phyloP scores from a whole-genome alignment of 2,888 invertebrate species.

The Tanypteryx hageni region DNA sequence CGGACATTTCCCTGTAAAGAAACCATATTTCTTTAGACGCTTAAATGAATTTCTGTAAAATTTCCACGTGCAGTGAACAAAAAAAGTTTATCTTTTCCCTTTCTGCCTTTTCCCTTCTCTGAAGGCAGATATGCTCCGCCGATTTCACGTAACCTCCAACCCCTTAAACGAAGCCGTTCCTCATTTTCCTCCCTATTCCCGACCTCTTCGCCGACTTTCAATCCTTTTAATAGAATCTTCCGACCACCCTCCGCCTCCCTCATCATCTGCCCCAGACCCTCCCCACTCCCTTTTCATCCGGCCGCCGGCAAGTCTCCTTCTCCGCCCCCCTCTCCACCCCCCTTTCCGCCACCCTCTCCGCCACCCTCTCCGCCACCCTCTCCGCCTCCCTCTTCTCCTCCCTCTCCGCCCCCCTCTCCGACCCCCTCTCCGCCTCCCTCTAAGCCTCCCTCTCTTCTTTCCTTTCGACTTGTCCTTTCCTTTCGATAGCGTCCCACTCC shows the following conservation, averaged over 20 bases:
- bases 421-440: no score
- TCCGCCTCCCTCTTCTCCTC: neutral
- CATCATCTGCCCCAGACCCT: neutral
- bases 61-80: neutral
- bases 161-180: neutral
- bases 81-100: neutral
- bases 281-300: neutral
- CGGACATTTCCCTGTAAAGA: no score
- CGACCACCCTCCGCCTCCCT: neutral
- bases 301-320: neutral
- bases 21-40: no score
- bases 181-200: neutral
- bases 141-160: neutral
- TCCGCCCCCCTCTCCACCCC: neutral
- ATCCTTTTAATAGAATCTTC: conserved; percentile 40
- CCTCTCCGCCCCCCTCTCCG: neutral
- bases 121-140: neutral
- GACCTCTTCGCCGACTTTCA: neutral
- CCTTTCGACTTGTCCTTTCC: neutral
- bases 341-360: neutral
- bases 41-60: neutral
- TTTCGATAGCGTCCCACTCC: neutral
- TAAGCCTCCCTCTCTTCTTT: neutral
- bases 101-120: neutral
- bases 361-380: neutral